phyloP scores from a whole-genome alignment of 2,888 invertebrate species.

The Patella depressa region DNA sequence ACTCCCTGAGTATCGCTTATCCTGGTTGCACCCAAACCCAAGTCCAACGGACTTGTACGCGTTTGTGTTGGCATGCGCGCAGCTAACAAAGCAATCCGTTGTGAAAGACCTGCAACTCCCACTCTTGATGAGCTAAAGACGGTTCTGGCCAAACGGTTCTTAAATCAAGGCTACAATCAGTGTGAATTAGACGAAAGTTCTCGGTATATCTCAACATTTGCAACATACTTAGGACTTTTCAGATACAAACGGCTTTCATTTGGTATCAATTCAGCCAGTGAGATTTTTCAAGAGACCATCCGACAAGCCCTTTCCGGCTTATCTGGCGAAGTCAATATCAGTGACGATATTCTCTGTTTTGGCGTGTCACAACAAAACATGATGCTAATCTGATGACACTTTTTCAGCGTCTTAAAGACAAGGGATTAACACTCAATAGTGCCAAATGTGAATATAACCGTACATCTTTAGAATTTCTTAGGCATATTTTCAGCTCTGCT shows the following conservation, averaged over 20 bases:
- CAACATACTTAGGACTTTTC: constrained; percentile 41
- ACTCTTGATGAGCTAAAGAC: constrained; percentile 41
- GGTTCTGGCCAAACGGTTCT: constrained; percentile 37
- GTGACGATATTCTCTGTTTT: constrained; percentile 28
- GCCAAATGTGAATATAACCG: constrained; percentile 29
- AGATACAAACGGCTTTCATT: constrained; percentile 43
- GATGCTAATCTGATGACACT: constrained; percentile 19
- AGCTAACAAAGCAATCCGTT: constrained; percentile 33
- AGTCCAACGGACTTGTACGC: constrained; percentile 33
- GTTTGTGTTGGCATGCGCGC: constrained; percentile 36
- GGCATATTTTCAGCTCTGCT: not conserved
- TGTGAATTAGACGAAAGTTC: constrained; percentile 42
- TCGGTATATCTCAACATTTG: constrained; percentile 48
- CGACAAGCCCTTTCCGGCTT: constrained; percentile 15
- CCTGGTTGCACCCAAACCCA: constrained; percentile 36
- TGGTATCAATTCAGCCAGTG: constrained; percentile 39
- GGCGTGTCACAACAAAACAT: constrained; percentile 19
- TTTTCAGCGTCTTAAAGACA: constrained; percentile 17
- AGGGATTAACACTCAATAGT: constrained; percentile 22
- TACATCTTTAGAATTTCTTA: constrained; percentile 21
- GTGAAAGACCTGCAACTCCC: constrained; percentile 33
- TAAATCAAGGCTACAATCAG: constrained; percentile 48
- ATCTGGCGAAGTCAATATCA: constrained; percentile 22
- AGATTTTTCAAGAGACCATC: constrained; percentile 39
- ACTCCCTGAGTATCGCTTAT: constrained; percentile 29